Evolutionary conservation across 2,888 invertebrate genomes (phyloP).

Genomic region (Tinea trinotella): DNA sequence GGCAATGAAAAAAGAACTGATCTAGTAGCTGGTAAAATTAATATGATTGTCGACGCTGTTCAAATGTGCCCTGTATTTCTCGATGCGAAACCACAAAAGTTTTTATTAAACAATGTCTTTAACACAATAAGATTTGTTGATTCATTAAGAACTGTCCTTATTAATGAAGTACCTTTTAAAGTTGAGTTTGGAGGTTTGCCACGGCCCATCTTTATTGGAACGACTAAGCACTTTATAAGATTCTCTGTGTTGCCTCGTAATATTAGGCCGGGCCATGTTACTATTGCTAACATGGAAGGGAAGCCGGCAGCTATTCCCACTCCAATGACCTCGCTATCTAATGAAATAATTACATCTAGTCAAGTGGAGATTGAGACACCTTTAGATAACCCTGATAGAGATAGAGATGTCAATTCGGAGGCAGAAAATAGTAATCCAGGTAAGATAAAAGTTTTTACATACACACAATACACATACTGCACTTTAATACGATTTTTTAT

Average conservation of each 20-base stretch:
- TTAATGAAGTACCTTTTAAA: constrained; percentile 84
- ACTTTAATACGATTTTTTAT: too few species aligned
- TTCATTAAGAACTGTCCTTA: constrained; percentile 80
- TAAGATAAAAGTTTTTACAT: constrained; percentile 29
- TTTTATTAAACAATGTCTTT: constrained; percentile 79
- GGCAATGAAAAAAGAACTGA: constrained; percentile 84
- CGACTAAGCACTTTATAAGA: constrained; percentile 83
- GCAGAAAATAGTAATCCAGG: constrained; percentile 44
- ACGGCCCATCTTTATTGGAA: constrained; percentile 81
- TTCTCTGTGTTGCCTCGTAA: constrained; percentile 85
- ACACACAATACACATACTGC: too few species aligned
- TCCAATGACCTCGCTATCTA: neutral
- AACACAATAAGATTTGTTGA: constrained; percentile 87
- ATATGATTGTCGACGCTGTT: constrained; percentile 85
- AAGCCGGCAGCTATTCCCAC: constrained; percentile 28
- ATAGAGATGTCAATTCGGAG: constrained; percentile 44
- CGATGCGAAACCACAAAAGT: constrained; percentile 87
- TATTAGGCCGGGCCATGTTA: constrained; percentile 78
- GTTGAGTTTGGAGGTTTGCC: constrained; percentile 90
- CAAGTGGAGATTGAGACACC: neutral
- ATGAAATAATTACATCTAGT: neutral
- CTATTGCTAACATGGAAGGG: constrained; percentile 83
- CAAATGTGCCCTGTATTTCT: constrained; percentile 85
- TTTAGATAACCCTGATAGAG: neutral
- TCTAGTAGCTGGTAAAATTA: constrained; percentile 87